Conservation (phyloP, 2,797 vertebrate genomes). For the Synanceia verrucosa region DNA sequence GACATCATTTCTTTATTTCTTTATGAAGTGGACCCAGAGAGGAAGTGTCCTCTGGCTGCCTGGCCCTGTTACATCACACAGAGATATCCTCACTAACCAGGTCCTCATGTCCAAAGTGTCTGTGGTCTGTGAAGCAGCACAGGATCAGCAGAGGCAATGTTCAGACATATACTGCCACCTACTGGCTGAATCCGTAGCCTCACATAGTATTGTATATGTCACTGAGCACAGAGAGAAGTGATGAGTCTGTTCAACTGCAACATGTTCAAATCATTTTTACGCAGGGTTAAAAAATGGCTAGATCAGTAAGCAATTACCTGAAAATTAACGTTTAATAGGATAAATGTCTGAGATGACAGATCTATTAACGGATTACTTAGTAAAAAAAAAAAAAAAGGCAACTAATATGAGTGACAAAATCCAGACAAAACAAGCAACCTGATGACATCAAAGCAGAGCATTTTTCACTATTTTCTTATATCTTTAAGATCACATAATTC, state of each 20-base stretch:
- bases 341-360: no score
- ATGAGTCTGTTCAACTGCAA: no score
- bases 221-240: not conserved
- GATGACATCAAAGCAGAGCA: not conserved
- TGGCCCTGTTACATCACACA: conserved; percentile 60
- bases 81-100: conserved; percentile 38
- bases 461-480: not conserved
- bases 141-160: not conserved
- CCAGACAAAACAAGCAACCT: not conserved
- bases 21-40: conserved; percentile 17
- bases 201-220: no score
- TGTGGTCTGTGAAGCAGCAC: conserved; percentile 31
- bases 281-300: not conserved
- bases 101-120: conserved; percentile 46
- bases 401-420: not conserved
- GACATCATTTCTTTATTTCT: not conserved
- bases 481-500: not conserved
- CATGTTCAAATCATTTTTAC: not conserved
- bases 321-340: no score
- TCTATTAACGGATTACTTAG: not conserved
- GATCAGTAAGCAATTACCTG: not conserved
- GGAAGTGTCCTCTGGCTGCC: conserved; percentile 32
- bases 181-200: conserved; percentile 48
- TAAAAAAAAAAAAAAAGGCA: not conserved
- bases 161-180: conserved; percentile 53